These are phyloP conservation scores for Fulica atra DNA, from an alignment of 2,113 vertebrate genomes.

Conservation along the genomic window DNA sequence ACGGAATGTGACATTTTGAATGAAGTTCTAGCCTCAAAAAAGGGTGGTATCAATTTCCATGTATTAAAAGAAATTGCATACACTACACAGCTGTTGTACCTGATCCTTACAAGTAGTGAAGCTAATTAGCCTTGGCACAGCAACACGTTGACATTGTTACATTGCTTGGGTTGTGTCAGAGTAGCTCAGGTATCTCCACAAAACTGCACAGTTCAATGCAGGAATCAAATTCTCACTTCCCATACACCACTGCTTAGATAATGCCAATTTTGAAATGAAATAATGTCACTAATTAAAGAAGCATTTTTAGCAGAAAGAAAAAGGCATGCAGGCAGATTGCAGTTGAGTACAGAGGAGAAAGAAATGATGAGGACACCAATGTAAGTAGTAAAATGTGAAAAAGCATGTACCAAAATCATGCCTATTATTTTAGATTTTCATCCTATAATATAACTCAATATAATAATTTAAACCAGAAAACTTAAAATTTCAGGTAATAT, in stretches of 20 bases:
- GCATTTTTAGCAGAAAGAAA: background rate
- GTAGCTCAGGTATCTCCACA: constrained; percentile 22
- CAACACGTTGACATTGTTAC: background rate
- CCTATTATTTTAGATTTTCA: background rate
- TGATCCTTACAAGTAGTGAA: constrained; percentile 25
- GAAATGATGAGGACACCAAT: background rate
- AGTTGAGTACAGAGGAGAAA: background rate
- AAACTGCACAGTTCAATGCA: constrained; percentile 4
- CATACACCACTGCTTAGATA: constrained; percentile 7
- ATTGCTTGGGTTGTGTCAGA: background rate
- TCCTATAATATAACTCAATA: background rate
- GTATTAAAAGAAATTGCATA: constrained; percentile 15
- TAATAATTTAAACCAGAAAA: background rate
- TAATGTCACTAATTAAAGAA: constrained; percentile 15
- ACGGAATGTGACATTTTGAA: background rate
- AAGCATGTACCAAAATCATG: background rate
- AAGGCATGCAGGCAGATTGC: background rate
- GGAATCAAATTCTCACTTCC: constrained; percentile 23
- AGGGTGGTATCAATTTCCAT: background rate
- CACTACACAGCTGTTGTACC: constrained; percentile 16
- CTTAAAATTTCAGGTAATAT: background rate
- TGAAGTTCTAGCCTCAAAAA: background rate
- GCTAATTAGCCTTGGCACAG: constrained; percentile 45
- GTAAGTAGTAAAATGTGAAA: background rate
- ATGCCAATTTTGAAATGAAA: background rate